phyloP scores from a whole-genome alignment of 1,140 invertebrate genomes.

The Heliconius hewitsoni region DNA sequence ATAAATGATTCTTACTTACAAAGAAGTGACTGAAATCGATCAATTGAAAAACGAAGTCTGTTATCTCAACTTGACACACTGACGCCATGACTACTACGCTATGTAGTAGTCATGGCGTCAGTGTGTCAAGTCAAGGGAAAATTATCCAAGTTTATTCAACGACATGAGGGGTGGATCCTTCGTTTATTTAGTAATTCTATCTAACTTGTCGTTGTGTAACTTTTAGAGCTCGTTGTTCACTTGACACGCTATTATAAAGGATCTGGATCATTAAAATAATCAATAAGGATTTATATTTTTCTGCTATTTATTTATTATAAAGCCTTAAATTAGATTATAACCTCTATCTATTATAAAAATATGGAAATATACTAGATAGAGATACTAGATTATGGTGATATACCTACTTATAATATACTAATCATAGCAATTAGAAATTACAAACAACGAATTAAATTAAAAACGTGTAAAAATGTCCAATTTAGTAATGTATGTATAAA shows the following conservation, averaged over 20 bases:
- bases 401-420: too few relatives aligned
- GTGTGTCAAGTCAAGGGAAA: not conserved
- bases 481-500: too few relatives aligned
- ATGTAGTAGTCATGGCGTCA: too few relatives aligned
- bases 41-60: not conserved
- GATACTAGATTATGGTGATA: too few relatives aligned
- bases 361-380: too few relatives aligned
- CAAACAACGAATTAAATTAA: too few relatives aligned
- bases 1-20: not conserved
- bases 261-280: not conserved
- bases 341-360: too few relatives aligned
- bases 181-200: constrained; percentile 6
- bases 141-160: not conserved
- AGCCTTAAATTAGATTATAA: too few relatives aligned
- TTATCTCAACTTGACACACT: not conserved
- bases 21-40: not conserved
- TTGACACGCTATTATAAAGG: not conserved
- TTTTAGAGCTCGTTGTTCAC: not conserved
- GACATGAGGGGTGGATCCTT: not conserved
- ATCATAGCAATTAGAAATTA: too few relatives aligned
- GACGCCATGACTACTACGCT: not conserved
- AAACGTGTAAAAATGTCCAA: too few relatives aligned
- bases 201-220: not conserved
- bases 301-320: too few relatives aligned
- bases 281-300: too few relatives aligned